Evolutionary conservation across 2,888 invertebrate species (phyloP), one percentile per base, ranked within the genome.

Genomic region (Platycheirus rosarum): DNA sequence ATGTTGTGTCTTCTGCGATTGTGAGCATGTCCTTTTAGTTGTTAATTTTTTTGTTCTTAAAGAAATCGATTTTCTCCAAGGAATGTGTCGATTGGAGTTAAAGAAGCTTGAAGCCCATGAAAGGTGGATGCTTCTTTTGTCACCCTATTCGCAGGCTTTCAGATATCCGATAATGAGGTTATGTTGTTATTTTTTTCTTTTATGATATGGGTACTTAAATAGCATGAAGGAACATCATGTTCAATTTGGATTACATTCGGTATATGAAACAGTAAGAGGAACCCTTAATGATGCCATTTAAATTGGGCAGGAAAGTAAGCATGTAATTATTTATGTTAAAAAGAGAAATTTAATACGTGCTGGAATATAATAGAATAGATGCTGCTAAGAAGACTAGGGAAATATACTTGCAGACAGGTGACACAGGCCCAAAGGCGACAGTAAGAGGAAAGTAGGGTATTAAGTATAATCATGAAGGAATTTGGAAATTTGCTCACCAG

Each of bases 11-110:
- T 75, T 76, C 57, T 68, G 69, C 6, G 23, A 32, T n/a, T n/a
- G n/a, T 57, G 55, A 71, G 80, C 75, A 80, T 80, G 75, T 80
- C 80, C 80, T 80, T 80, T n/a, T n/a, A n/a, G n/a, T n/a, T 53
- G 7, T 57, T 40, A 2, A 11, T 18, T 35, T 6, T 51, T 37
- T 53, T 35, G 11, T 6, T 32, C 37, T 62, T 53, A 5, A 40
- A 40, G 69, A 76, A 76, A 69, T 80, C 65, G 79, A 75, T 76
- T 80, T 75, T 60, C 44, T 57, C 23, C 55, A 35, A 18, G 66
- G 49, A 35, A 51, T 42, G 48, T 48, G 48, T 48, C 40, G 48
- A 23, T 57, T 57, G 55, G 55, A 37, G 13, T 23, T 14, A 1
- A n/a, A 48, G 42, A 35, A 35, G 51, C 63, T 8, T 18, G 32